Conservation (phyloP, 2,888 invertebrate species). For the Nysson spinosus region DNA sequence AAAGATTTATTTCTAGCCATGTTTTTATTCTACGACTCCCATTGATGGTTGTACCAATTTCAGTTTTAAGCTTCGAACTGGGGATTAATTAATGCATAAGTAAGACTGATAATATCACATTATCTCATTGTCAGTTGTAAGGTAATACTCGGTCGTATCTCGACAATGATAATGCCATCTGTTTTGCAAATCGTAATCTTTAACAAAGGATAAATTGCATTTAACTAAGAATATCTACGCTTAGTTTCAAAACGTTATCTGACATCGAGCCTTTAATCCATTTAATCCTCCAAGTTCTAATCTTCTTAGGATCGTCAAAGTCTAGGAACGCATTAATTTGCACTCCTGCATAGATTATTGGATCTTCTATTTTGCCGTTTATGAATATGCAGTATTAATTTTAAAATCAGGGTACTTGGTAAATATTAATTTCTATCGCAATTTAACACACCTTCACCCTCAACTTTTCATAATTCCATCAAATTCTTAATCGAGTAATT, state of each 20-base stretch:
- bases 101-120: too few species aligned
- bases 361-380: slow-evolving; percentile 3
- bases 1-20: too few species aligned
- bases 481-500: too few species aligned
- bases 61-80: too few species aligned
- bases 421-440: too few species aligned
- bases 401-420: too few species aligned
- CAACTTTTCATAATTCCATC: too few species aligned
- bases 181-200: slow-evolving; percentile 14
- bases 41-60: too few species aligned
- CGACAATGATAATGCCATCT: neutral
- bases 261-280: slow-evolving; percentile 56
- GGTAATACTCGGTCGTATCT: neutral
- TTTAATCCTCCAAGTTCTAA: slow-evolving; percentile 51
- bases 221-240: slow-evolving; percentile 39
- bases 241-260: slow-evolving; percentile 46
- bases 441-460: too few species aligned
- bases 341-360: slow-evolving; percentile 33
- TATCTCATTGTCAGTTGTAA: slow-evolving; percentile 13
- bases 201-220: slow-evolving; percentile 43
- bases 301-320: slow-evolving; percentile 53
- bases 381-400: slow-evolving; percentile 12
- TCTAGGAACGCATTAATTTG: slow-evolving; percentile 43
- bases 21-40: too few species aligned
- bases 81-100: too few species aligned